phyloP scores from a whole-genome alignment of 1,140 invertebrate genomes.

The Hirudo medicinalis region DNA sequence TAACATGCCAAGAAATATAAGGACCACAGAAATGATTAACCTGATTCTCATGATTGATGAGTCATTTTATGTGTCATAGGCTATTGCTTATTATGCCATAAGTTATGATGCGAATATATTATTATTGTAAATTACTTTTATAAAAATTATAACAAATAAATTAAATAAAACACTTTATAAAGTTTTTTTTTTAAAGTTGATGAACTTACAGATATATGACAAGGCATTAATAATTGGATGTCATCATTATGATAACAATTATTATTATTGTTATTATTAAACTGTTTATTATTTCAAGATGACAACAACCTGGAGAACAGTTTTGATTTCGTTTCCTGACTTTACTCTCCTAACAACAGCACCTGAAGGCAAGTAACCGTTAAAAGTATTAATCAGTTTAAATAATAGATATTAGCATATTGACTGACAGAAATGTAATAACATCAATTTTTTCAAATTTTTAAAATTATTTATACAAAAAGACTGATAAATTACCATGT shows the following conservation, averaged over 20 bases:
- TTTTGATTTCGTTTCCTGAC: not conserved
- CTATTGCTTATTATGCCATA: too few relatives aligned
- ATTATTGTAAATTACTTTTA: too few relatives aligned
- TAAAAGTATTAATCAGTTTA: not conserved
- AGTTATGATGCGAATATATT: too few relatives aligned
- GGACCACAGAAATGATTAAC: too few relatives aligned
- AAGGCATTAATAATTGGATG: not conserved
- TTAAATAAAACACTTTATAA: not conserved
- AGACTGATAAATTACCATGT: constrained; percentile 51
- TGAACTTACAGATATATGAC: too few relatives aligned
- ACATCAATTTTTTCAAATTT: not conserved
- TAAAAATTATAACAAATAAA: not conserved
- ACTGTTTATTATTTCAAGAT: too few relatives aligned
- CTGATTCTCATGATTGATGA: too few relatives aligned
- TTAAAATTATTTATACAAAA: not conserved
- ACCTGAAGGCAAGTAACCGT: not conserved
- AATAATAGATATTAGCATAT: not conserved
- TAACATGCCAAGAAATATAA: too few relatives aligned
- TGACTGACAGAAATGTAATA: not conserved
- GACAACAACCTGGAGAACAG: not conserved
- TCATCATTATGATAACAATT: too few relatives aligned
- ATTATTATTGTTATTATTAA: too few relatives aligned
- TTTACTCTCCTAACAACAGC: constrained; percentile 6
- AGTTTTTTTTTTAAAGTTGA: too few relatives aligned
- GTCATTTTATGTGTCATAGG: too few relatives aligned